Base-by-base conservation (phyloP, 2,797 vertebrate species). In the Myioborus miniatus region DNA sequence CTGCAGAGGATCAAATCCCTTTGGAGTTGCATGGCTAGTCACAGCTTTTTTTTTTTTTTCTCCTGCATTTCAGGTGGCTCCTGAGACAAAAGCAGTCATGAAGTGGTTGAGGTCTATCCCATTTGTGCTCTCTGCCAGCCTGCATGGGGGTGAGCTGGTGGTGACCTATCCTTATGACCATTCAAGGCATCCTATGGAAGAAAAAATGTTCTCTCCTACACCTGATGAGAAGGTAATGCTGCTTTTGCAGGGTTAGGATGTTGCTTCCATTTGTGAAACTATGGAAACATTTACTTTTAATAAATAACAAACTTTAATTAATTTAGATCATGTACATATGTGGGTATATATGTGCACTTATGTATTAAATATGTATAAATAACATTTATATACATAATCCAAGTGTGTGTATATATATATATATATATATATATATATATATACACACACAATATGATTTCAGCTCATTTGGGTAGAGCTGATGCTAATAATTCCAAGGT, bases 31-130 rank as follows among this genome's bases (percentile, higher is more conserved):
- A 43, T 49, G 22, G 29, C 37, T 29, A 23, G 6, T 86, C 46
- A 85, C 13, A 74, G 1, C 2, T 52, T 30, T 30, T 29, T 24
- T 30, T 29, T 24, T 23, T 29, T 62, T 43, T 39, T 16, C 12
- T 55, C 9, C 12, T 63, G 69, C 12, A 26, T 89, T 96, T 47
- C 96, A 99, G 99, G 98, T 99, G 92, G 99, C 99, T 19, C 99
- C 99, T 17, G 99, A 99, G 98, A 99, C 99, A 3, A 99, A 98
- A 44, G 99, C 99, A 5, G 96, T 99, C 68, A 99, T 99, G 99
- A 99, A 99, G 95, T 99, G 99, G 99, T 97, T 98, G 94, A 97
- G 98, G 46, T 98, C 98, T 2, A 95, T 99, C 34, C 99, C 99
- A 0, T 99, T 99, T 1, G 98, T 99, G 74, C 98, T 99, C 89